Evolutionary conservation across 2,888 invertebrate genomes (phyloP).

Genomic region (Petrophora chlorosata): DNA sequence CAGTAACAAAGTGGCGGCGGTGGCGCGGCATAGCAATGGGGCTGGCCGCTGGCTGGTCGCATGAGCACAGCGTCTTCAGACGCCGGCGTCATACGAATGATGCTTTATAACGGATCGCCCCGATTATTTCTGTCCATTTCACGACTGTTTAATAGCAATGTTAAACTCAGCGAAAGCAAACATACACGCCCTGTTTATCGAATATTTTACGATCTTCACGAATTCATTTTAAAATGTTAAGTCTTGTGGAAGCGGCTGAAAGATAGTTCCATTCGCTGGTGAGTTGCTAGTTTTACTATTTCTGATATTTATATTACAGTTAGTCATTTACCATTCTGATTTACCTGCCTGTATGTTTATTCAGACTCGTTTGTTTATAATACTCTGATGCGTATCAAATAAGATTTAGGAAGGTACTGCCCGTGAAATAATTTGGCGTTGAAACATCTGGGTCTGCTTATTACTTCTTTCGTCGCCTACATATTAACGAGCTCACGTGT

Average conservation of each 20-base stretch:
- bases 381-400: conserved; percentile 76
- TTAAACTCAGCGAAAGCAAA: conserved; percentile 82
- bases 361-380: conserved; percentile 78
- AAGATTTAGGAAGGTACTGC: conserved; percentile 76
- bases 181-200: conserved; percentile 80
- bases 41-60: conserved; percentile 42
- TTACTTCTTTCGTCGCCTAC: conserved; percentile 50
- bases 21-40: conserved; percentile 70
- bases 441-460: conserved; percentile 64
- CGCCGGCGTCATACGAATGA: conserved; percentile 79
- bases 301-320: conserved; percentile 80
- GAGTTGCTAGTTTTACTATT: conserved; percentile 71
- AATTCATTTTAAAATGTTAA: conserved; percentile 80
- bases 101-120: conserved; percentile 80
- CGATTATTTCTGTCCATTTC: conserved; percentile 83
- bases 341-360: conserved; percentile 78
- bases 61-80: conserved; percentile 57
- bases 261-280: conserved; percentile 74
- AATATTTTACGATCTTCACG: conserved; percentile 81
- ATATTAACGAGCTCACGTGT: conserved; percentile 42
- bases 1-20: conserved; percentile 60
- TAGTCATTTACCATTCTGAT: conserved; percentile 82
- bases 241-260: conserved; percentile 75
- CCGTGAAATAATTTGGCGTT: conserved; percentile 69
- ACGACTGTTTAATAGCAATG: conserved; percentile 84